Base-by-base conservation (phyloP, 2,113 vertebrate species). In the Sigmodon hispidus region DNA sequence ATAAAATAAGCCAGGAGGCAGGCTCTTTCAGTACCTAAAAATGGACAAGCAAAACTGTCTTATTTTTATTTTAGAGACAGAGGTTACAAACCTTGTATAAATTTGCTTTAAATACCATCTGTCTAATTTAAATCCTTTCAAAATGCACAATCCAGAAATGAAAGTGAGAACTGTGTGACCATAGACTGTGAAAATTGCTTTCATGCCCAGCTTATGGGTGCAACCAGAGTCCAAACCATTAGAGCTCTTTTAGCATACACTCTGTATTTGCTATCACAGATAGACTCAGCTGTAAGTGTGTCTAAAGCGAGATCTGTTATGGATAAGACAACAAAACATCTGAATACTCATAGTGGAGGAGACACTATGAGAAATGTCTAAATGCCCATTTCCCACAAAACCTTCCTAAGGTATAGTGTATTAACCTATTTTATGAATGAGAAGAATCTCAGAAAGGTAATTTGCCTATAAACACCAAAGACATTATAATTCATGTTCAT, bases 91-190 rank as follows among this genome's bases (percentile, higher is more conserved):
- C 43, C 55, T 88, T 94, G 63, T 86, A 40, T 52, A 81, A 81
- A 90, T 70, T 19, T 69, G 40, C 45, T 77, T 84, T 88, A 61
- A 72, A 69, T 79, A 29, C 13, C 31, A 86, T 69, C 75, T 61
- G 48, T 93, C 94, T 87, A 45, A 80, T 72, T 96, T 67, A 67
- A 92, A 3, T 79, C 65, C 76, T 93, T 93, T 67, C 81, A 40
- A 96, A 95, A 94, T 57, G 45, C 45, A 77, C 21, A 85, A 69
- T 88, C 59, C 26, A 85, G 88, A 86, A 95, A 61, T 72, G 92
- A 96, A 96, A 95, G 52, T 93, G 93, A 98, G 97, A 97, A 92
- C 90, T 63, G 95, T 97, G 95, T 45, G 97, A 96, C 93, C 67
- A 17, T 55, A 21, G 92, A 90, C 96, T 93, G 92, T 96, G 92